These are phyloP conservation scores for Phalacrocorax aristotelis DNA, from an alignment of 2,113 vertebrate genomes.

Conservation along the genomic window DNA sequence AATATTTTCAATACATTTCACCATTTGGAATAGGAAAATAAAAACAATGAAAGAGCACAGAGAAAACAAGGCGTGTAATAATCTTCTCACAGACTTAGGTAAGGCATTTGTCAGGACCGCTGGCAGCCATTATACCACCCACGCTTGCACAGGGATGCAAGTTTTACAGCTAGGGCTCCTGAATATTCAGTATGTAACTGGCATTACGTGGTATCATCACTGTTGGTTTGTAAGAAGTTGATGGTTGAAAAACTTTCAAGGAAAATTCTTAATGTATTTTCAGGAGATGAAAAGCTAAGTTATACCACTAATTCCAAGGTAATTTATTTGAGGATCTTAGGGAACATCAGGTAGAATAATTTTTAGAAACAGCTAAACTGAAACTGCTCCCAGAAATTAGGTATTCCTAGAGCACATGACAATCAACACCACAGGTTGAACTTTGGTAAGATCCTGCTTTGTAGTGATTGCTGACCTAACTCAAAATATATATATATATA, in stretches of 20 bases:
- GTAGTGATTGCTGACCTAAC: neutral
- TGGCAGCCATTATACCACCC: neutral
- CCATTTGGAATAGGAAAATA: neutral
- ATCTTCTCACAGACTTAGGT: neutral
- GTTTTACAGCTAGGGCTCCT: neutral
- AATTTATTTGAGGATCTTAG: neutral
- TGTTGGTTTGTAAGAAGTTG: neutral
- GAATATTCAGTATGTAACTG: neutral
- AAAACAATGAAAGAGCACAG: neutral
- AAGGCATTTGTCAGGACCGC: neutral
- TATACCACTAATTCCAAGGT: neutral
- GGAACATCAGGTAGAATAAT: neutral
- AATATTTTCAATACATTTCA: neutral
- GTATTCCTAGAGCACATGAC: neutral
- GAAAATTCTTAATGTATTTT: neutral
- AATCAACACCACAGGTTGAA: neutral
- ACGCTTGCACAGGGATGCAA: no score
- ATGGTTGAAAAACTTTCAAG: neutral
- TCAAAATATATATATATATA: neutral
- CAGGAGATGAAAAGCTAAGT: neutral
- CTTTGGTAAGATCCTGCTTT: neutral
- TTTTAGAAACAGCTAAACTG: neutral
- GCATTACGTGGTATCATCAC: neutral
- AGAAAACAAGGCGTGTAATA: neutral
- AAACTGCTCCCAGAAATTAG: neutral